Evolutionary conservation across 1,140 invertebrate species (phyloP).

Genomic region (Calephelis virginiensis): DNA sequence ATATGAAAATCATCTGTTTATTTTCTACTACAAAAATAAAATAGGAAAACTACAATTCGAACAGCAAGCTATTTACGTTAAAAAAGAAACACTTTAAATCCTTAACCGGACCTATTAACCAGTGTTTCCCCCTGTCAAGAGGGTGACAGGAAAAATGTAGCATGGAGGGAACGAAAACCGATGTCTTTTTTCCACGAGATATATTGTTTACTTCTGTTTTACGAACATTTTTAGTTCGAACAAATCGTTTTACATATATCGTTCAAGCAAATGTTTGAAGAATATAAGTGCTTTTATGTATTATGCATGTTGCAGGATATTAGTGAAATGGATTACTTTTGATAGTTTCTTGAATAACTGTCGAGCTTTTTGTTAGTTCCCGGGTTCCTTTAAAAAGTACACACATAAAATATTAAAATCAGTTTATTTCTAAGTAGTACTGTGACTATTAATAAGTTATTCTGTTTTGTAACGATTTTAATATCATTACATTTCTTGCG

Average conservation of each 20-base stretch:
- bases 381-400: too few species aligned
- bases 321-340: too few species aligned
- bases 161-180: neutral
- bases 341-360: too few species aligned
- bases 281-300: neutral
- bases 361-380: too few species aligned
- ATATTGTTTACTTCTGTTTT: constrained; percentile 7
- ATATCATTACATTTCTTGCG: too few species aligned
- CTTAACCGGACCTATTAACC: constrained; percentile 14
- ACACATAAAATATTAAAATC: too few species aligned
- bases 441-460: too few species aligned
- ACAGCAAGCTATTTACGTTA: neutral
- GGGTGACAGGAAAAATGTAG: constrained; percentile 8
- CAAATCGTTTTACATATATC: constrained; percentile 7
- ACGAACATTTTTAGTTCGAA: constrained; percentile 3
- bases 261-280: neutral
- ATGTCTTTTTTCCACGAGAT: constrained; percentile 9
- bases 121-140: constrained; percentile 7
- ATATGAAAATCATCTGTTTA: too few species aligned
- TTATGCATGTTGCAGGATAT: neutral
- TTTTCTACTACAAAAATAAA: neutral
- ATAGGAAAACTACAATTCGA: neutral
- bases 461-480: too few species aligned
- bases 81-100: constrained; percentile 2
- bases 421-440: too few species aligned